Evolutionary conservation across 2,113 vertebrate species (phyloP).

Genomic region (Capreolus pygargus): DNA sequence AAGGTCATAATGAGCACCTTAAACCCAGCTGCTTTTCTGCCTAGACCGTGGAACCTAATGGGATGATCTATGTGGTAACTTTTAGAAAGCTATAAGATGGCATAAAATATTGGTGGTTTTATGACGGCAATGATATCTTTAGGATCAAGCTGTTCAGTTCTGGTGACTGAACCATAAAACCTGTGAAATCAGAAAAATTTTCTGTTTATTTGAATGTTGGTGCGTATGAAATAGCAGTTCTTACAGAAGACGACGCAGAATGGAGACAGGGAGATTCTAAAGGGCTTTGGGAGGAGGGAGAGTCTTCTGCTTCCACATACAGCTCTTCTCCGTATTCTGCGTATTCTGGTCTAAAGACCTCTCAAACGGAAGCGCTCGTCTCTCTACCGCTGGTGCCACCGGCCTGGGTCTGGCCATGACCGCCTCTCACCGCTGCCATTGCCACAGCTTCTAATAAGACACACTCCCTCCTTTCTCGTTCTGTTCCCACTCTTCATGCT

Average conservation of each 20-base stretch:
- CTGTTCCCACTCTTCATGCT: background rate
- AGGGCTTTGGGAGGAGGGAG: no score
- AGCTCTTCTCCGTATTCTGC: background rate
- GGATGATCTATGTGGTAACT: background rate
- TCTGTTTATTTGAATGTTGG: background rate
- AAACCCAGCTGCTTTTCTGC: background rate
- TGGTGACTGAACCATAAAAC: background rate
- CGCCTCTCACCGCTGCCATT: rapidly evolving
- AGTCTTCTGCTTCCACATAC: background rate
- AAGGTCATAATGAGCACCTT: background rate
- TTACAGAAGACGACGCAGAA: background rate
- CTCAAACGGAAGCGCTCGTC: background rate
- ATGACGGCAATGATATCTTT: background rate
- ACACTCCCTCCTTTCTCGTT: background rate
- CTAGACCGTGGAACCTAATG: background rate
- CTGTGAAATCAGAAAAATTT: background rate
- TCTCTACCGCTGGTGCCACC: background rate
- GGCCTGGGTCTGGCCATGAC: no score
- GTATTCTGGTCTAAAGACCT: background rate
- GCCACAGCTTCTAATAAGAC: background rate
- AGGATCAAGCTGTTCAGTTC: background rate
- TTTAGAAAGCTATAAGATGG: background rate
- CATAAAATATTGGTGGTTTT: background rate
- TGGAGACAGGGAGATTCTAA: background rate
- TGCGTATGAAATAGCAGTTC: background rate